Conservation (phyloP, 1,140 invertebrate species). For the silkworm (Bombyx mori) region DNA sequence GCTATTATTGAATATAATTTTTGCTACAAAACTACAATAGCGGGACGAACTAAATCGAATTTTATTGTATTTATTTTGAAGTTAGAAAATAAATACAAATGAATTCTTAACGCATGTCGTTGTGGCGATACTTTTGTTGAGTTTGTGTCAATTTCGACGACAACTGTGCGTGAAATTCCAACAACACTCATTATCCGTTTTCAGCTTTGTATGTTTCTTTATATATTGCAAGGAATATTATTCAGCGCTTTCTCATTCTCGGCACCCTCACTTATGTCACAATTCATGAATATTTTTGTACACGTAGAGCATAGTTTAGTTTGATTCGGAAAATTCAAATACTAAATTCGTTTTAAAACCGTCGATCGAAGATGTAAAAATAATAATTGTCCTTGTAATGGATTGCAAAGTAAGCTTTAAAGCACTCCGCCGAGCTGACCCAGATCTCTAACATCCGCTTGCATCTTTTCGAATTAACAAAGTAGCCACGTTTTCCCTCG, state of each 20-base stretch:
- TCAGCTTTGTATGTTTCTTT: slow-evolving; percentile 45
- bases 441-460: slow-evolving; percentile 56
- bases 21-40: too few relatives aligned
- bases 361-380: neutral
- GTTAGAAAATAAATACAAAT: too few relatives aligned
- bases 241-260: slow-evolving; percentile 26
- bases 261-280: slow-evolving; percentile 1
- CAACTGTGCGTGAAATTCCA: slow-evolving; percentile 5
- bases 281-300: too few relatives aligned
- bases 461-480: slow-evolving; percentile 54
- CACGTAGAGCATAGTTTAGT: too few relatives aligned
- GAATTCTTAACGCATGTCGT: slow-evolving; percentile 10
- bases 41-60: too few relatives aligned
- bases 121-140: slow-evolving; percentile 23
- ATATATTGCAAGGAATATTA: slow-evolving; percentile 60
- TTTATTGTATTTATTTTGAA: too few relatives aligned
- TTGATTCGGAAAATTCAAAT: too few relatives aligned
- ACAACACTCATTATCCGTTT: slow-evolving; percentile 26
- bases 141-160: slow-evolving; percentile 23
- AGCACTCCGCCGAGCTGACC: slow-evolving; percentile 25
- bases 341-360: neutral
- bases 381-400: slow-evolving; percentile 58
- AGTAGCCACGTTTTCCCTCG: slow-evolving; percentile 65
- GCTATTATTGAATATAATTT: slow-evolving; percentile 24
- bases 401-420: slow-evolving; percentile 6